A percentile compares a stretch with the other conserved stretches of the same genome.
Evolutionary conservation across 2,888 invertebrate genomes (phyloP).

Genomic region (Mechanitis messenoides): DNA sequence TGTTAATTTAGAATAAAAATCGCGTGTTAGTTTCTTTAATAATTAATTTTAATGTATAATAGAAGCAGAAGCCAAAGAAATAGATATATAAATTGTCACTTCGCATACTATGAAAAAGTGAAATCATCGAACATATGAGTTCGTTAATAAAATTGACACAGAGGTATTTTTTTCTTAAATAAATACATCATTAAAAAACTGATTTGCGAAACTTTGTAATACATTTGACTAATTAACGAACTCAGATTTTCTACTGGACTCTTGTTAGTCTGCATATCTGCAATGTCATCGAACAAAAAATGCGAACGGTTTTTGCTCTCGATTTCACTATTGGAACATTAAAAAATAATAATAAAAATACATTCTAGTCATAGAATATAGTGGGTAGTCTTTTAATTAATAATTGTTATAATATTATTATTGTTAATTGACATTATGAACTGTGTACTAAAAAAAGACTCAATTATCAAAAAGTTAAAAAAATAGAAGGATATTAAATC

Average conservation of each 20-base stretch:
- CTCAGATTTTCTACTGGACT: background rate
- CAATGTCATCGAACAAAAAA: constrained; percentile 14
- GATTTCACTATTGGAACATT: constrained; percentile 16
- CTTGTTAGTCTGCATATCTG: constrained; percentile 8
- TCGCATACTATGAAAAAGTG: too few relatives aligned
- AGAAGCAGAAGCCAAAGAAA: too few relatives aligned
- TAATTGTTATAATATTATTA: background rate
- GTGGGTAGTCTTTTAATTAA: constrained; percentile 13
- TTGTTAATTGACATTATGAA: background rate
- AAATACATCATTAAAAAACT: too few relatives aligned
- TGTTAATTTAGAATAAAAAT: too few relatives aligned
- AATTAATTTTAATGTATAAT: too few relatives aligned
- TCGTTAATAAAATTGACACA: too few relatives aligned
- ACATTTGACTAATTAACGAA: background rate
- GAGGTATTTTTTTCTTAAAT: too few relatives aligned
- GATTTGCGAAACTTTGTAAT: background rate
- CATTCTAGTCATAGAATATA: background rate
- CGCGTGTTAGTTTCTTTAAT: too few relatives aligned
- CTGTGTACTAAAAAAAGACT: background rate
- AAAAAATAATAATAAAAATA: background rate
- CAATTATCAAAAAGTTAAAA: too few relatives aligned
- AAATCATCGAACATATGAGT: too few relatives aligned
- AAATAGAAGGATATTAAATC: too few relatives aligned
- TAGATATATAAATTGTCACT: too few relatives aligned
- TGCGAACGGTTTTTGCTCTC: constrained; percentile 13